Conservation (phyloP, 2,797 vertebrate species). For the Hippoglossus hippoglossus region DNA sequence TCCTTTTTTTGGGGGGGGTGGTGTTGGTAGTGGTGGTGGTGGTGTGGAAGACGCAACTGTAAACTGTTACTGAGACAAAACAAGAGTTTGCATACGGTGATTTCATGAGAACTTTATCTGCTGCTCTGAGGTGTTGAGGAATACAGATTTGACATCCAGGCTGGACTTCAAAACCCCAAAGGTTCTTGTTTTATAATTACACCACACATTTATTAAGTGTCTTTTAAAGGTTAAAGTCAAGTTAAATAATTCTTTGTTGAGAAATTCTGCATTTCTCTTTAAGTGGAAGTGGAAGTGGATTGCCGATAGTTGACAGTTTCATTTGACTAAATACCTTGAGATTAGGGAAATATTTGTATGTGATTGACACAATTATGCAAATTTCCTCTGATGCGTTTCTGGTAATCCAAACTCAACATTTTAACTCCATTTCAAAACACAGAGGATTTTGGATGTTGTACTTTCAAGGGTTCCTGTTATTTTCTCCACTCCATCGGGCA, state of each 20-base stretch:
- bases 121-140: too few relatives aligned
- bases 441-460: too few relatives aligned
- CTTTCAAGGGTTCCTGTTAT: too few relatives aligned
- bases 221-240: neutral
- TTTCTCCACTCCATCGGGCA: too few relatives aligned
- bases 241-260: neutral
- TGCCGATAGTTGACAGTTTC: neutral
- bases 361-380: neutral
- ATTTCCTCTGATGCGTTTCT: too few relatives aligned
- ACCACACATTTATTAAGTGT: constrained; percentile 3
- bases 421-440: too few relatives aligned
- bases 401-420: too few relatives aligned
- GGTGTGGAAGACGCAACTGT: constrained; percentile 22
- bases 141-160: constrained; percentile 25
- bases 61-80: constrained; percentile 58
- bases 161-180: constrained; percentile 35
- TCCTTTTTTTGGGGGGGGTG: constrained; percentile 9
- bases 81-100: constrained; percentile 36
- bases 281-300: neutral
- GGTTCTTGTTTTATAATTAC: neutral
- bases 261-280: constrained; percentile 1
- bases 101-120: constrained; percentile 24
- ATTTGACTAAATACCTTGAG: neutral
- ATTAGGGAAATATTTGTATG: too few relatives aligned
- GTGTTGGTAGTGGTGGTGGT: constrained; percentile 6